Evolutionary conservation across 2,888 invertebrate species (phyloP).

Genomic region (Meandrusa payeni): DNA sequence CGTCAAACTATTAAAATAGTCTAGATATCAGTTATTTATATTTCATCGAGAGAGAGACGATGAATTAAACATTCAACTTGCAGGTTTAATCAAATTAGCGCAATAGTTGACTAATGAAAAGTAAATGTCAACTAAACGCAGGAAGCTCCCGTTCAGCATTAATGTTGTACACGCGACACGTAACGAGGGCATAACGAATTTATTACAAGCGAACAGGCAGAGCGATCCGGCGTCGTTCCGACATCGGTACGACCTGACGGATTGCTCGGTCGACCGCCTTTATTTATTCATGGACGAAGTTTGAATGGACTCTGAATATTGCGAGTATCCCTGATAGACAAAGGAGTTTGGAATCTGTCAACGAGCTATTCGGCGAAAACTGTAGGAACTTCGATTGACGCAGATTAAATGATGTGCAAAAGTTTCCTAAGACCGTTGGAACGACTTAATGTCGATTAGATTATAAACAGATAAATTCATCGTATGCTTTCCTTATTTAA

Average conservation of each 20-base stretch:
- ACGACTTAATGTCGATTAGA: background rate
- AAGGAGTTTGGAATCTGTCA: slow-evolving; percentile 7
- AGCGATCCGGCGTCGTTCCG: background rate
- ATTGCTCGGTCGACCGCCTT: background rate
- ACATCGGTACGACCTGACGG: slow-evolving; percentile 4
- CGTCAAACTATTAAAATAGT: too few species aligned
- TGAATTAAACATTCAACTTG: too few species aligned
- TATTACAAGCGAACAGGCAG: slow-evolving; percentile 4
- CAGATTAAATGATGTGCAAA: background rate
- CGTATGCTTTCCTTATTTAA: too few species aligned
- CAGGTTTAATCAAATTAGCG: slow-evolving; percentile 4
- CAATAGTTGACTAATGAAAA: slow-evolving; percentile 2
- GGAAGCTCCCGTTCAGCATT: background rate
- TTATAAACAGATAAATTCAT: too few species aligned
- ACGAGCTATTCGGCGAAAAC: background rate
- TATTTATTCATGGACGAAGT: slow-evolving; percentile 14
- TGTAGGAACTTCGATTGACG: slow-evolving; percentile 1
- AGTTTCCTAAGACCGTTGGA: background rate
- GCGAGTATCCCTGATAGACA: slow-evolving; percentile 7
- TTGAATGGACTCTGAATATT: slow-evolving; percentile 3
- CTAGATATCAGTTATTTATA: too few species aligned
- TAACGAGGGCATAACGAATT: slow-evolving; percentile 11
- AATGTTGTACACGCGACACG: slow-evolving; percentile 8
- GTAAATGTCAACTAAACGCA: slow-evolving; percentile 4
- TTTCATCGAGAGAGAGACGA: too few species aligned